Base-by-base conservation (phyloP, 2,888 invertebrate species). In the Phoronis australis region DNA sequence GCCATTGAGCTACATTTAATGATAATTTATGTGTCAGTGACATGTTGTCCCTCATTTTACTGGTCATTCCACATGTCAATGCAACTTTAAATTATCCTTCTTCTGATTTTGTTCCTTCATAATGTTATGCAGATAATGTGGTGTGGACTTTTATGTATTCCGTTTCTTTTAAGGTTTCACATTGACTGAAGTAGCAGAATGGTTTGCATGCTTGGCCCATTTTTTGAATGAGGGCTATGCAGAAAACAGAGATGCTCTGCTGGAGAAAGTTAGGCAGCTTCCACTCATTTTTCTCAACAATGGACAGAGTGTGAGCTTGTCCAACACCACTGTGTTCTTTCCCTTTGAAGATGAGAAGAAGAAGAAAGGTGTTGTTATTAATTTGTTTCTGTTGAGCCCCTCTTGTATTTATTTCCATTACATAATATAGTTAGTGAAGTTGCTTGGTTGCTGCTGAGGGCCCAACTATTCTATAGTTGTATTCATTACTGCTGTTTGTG, bases 151-250 rank as follows among this genome's bases (percentile, higher is more conserved):
- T 39, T 39, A n/a, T 20, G 4, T 20, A 12, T 39, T 3, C 3
- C 3, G 20, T 39, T 39, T 37, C 20, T 2, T 31, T 43, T 25
- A n/a, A 15, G 35, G 48, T 2, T 41, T 2, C 46, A 46, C 4
- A 45, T 45, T 23, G 56, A 3, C 50, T 45, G 55, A 55, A 6
- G 45, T 66, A 12, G 56, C 69, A 18, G 67, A 68, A 47, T 73
- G 73, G 74, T 53, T 75, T 42, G 67, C 67, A 1, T 71, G 73
- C 56, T 59, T 75, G 24, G 69, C 70, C 50, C 63, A 71, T 4
- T 68, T 65, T 44, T 52, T 73, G 48, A 70, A 73, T 50, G 71
- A 72, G 47, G 64, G 69, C 25, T 62, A 66, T 24, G 57, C 63
- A 24, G 35, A 38, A 15, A 45, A 35, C 22, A 65, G 71, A 48